Percentiles rank a stretch among this genome's conserved stretches.
These are phyloP conservation scores for Drosophila ambigua DNA, from an alignment of 1,140 invertebrate genomes.

Conservation along the genomic window DNA sequence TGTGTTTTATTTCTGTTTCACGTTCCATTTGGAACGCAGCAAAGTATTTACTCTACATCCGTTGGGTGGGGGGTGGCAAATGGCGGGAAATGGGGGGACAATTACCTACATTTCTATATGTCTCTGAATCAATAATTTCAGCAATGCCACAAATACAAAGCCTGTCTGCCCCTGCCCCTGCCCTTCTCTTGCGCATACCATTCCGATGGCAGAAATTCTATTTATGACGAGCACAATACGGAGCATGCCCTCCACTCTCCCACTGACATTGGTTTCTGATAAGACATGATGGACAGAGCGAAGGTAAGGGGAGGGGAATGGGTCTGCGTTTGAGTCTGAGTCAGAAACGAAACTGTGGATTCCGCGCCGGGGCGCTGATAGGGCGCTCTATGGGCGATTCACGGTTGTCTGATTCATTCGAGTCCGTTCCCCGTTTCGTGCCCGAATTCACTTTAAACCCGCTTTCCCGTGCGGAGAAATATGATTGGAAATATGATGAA, in stretches of 20 bases:
- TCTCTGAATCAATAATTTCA: constrained; percentile 32
- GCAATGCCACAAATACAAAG: constrained; percentile 8
- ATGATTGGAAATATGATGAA: no score
- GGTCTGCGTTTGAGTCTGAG: constrained; percentile 7
- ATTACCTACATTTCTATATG: constrained; percentile 8
- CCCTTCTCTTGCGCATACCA: no score
- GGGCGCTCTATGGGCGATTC: no score
- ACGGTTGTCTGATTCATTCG: no score
- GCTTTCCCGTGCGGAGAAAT: no score
- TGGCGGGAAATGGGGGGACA: neutral
- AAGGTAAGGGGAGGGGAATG: no score
- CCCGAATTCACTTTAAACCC: no score
- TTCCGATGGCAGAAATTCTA: constrained; percentile 3
- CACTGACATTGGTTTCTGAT: constrained; percentile 26
- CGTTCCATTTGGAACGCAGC: constrained; percentile 17
- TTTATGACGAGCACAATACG: constrained; percentile 17
- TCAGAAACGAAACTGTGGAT: constrained; percentile 25
- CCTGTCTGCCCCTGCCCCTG: no score
- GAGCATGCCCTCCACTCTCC: neutral
- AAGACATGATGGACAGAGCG: neutral
- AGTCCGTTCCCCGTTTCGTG: no score
- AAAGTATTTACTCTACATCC: constrained; percentile 63
- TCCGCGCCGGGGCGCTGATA: no score
- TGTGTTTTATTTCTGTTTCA: constrained; percentile 38
- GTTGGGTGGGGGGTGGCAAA: neutral